Conservation (phyloP, 2,797 vertebrate species). For the Varecia variegata region DNA sequence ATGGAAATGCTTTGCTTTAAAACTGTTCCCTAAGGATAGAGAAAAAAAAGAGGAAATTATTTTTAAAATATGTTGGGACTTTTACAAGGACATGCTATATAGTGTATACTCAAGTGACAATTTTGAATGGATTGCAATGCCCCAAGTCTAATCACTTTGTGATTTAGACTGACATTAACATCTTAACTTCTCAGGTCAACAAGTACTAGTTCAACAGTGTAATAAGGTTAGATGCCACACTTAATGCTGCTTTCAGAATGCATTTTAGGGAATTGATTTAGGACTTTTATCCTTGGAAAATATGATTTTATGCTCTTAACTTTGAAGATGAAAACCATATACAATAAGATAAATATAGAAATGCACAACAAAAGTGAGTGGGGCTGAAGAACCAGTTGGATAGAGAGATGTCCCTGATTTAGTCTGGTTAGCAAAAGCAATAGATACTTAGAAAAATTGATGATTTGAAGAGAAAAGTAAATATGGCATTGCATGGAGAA, state of each 20-base stretch:
- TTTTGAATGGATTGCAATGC: slow-evolving; percentile 67
- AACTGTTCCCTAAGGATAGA: slow-evolving; percentile 77
- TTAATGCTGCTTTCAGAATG: slow-evolving; percentile 59
- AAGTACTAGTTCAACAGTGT: slow-evolving; percentile 65
- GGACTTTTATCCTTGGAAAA: slow-evolving; percentile 71
- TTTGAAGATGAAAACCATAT: slow-evolving; percentile 77
- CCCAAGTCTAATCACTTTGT: slow-evolving; percentile 79
- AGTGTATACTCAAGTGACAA: slow-evolving; percentile 75
- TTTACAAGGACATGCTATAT: slow-evolving; percentile 74
- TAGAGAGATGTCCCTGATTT: neutral
- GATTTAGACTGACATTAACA: slow-evolving; percentile 76
- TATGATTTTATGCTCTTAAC: slow-evolving; percentile 74
- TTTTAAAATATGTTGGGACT: slow-evolving; percentile 80
- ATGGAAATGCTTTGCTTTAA: slow-evolving; percentile 83
- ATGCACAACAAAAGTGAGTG: neutral
- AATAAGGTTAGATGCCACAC: slow-evolving; percentile 65
- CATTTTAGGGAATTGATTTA: slow-evolving; percentile 72
- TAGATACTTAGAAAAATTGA: neutral
- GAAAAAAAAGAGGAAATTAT: slow-evolving; percentile 79
- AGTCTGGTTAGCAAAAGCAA: slow-evolving; percentile 1
- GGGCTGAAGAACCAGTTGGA: neutral
- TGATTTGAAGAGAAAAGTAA: neutral
- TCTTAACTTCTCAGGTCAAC: slow-evolving; percentile 73
- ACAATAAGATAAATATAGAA: slow-evolving; percentile 45
- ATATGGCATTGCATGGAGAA: neutral